These are phyloP conservation scores for Columba guinea DNA, from an alignment of 2,797 vertebrate species.

Conservation along the genomic window DNA sequence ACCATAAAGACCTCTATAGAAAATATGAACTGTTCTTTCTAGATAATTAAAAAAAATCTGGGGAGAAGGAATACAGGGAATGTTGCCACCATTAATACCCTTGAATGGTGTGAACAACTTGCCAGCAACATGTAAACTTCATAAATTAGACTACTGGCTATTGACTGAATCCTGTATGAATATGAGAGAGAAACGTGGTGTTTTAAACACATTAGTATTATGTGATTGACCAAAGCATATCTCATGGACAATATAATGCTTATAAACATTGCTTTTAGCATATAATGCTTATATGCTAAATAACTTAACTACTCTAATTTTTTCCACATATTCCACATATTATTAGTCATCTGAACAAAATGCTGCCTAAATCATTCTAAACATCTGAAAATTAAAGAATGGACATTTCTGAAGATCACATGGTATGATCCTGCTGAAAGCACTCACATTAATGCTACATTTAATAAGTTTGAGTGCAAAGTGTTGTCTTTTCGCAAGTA, in stretches of 20 bases:
- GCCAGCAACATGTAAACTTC: background rate
- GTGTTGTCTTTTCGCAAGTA: background rate
- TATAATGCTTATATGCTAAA: background rate
- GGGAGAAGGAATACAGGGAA: background rate
- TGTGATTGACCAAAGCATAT: background rate
- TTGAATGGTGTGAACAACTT: background rate
- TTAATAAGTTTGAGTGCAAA: background rate
- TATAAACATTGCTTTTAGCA: background rate
- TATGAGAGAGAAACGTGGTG: background rate
- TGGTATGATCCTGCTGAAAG: constrained; percentile 7
- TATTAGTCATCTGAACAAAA: background rate
- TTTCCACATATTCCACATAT: fast-evolving
- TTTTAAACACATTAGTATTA: background rate
- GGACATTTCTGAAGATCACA: background rate
- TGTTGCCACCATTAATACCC: background rate
- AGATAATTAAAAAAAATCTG: background rate
- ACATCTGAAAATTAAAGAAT: background rate
- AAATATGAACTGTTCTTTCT: background rate
- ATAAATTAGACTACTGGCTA: background rate
- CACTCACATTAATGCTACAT: background rate
- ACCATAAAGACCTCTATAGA: background rate
- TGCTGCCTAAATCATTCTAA: background rate
- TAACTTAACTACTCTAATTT: background rate
- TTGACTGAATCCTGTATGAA: background rate
- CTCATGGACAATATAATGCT: background rate